Evolutionary conservation across 2,888 invertebrate species (phyloP), one percentile per base, ranked within the genome.

Genomic region (Diachrysia chrysitis): DNA sequence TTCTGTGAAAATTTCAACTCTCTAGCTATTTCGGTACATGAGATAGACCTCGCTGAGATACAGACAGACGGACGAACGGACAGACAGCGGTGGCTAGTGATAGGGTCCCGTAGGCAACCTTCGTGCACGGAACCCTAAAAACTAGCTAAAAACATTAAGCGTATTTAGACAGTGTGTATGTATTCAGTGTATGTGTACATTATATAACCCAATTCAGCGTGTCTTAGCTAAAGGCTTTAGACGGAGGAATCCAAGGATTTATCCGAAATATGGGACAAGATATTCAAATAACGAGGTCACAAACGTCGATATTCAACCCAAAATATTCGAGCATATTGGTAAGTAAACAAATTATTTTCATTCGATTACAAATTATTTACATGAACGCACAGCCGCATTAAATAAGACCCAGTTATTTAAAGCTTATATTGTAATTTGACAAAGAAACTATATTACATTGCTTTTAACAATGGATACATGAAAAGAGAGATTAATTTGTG

Each of bases 341-440:
- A 42, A 42, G n/a, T 42, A n/a, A 42, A 42, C n/a, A n/a, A 42
- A 42, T 42, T 42, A 42, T n/a, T 42, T 42, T n/a, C 42, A 42
- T 42, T 42, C 42, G n/a, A 42, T 42, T 42, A n/a, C 4, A 42
- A 42, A 42, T 42, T 42, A 42, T 42, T 42, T n/a, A 42, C 42
- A n/a, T 42, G n/a, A 42, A 37, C 14, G 37, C 10, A 37, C 37
- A 37, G 10, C 1, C 42, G 1, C 42, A 42, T 42, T 42, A 5
- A 42, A n/a, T 42, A n/a, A 42, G n/a, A 32, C 10, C 32, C 32
- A 42, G n/a, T 42, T 42, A n/a, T n/a, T 42, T 42, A n/a, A n/a
- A n/a, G n/a, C 4, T n/a, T 6, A n/a, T 14, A 37, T 25, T 25
- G 25, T n/a, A n/a, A n/a, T n/a, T 7, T 29, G 29, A 29, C 7